phyloP scores from a whole-genome alignment of 2,888 invertebrate species.

The Protonemura montana region DNA sequence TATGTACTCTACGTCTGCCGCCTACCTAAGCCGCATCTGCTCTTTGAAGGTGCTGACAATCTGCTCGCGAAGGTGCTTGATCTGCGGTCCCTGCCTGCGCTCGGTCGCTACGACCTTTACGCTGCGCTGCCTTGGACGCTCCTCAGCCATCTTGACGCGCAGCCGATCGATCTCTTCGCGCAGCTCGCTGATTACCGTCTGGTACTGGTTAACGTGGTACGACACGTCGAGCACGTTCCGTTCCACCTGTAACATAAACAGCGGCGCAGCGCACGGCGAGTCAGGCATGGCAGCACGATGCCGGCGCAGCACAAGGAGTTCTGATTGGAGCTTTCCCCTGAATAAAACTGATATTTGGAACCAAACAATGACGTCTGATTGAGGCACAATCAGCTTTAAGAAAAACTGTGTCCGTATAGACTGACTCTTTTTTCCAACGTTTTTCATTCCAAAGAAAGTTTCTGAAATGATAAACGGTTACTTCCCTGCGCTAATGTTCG shows the following conservation, averaged over 20 bases:
- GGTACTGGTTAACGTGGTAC: conserved; percentile 85
- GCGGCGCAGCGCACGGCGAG: not conserved
- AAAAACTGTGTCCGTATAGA: too few species aligned
- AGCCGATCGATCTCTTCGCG: conserved; percentile 84
- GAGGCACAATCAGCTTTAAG: too few species aligned
- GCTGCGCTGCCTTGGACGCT: conserved; percentile 60
- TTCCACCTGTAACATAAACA: conserved; percentile 62
- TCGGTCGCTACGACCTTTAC: not conserved
- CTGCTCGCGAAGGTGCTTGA: conserved; percentile 74
- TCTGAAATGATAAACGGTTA: too few species aligned
- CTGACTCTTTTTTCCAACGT: too few species aligned
- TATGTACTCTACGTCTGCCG: not conserved
- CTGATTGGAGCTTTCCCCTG: too few species aligned
- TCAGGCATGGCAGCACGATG: not conserved
- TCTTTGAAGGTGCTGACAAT: conserved; percentile 90
- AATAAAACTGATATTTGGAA: too few species aligned
- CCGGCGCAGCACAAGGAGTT: too few species aligned
- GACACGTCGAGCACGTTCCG: conserved; percentile 72
- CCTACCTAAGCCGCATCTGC: conserved; percentile 83
- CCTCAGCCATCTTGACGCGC: conserved; percentile 81
- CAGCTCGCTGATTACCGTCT: conserved; percentile 81
- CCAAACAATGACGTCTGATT: too few species aligned
- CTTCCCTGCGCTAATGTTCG: too few species aligned
- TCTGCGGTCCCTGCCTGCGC: conserved; percentile 52
- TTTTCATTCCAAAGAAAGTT: too few species aligned